Base-by-base conservation (phyloP, 2,888 invertebrate species). In the Cantharis nigra region DNA sequence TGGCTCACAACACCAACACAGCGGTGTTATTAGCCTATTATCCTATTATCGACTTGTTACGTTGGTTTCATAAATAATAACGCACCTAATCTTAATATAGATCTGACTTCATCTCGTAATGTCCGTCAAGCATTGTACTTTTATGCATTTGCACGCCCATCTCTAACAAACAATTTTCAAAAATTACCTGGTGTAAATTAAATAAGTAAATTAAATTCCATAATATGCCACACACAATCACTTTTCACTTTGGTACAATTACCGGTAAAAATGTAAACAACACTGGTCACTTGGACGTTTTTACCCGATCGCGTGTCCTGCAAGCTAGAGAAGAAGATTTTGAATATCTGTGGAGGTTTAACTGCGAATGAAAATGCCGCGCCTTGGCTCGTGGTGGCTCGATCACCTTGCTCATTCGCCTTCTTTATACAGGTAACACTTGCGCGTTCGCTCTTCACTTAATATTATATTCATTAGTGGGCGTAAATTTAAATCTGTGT, bases 351-450 rank as follows among this genome's bases (percentile, higher is more conserved):
- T 71, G 71, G 30, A 75, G 49, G 75, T 20, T 67, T 62, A 62
- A 65, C 62, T 62, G 75, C 70, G 70, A 20, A 69, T 73, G 70
- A 65, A 74, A 64, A 74, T 62, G 72, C 78, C 78, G 78, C 78
- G 74, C 78, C 78, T 78, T 75, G 72, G 72, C 75, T 75, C 72
- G 78, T 78, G 75, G 78, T 75, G 63, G 72, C 78, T 71, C 76
- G 78, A 78, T 78, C 76, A 78, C 78, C 78, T 78, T 78, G 78
- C 76, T 75, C 74, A 71, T 75, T 75, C 78, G 72, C 73, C 76
- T 74, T 71, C 75, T 75, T 75, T 16, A 26, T 67, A 70, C 78
- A 75, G 72, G 49, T 65, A 76, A 76, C 69, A 76, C 76, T 78
- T 73, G 73, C 78, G 71, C 72, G 70, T 69, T 72, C 64, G 78